Conservation (phyloP, 2,797 vertebrate species). For the Phaenicophaeus curvirostris region DNA sequence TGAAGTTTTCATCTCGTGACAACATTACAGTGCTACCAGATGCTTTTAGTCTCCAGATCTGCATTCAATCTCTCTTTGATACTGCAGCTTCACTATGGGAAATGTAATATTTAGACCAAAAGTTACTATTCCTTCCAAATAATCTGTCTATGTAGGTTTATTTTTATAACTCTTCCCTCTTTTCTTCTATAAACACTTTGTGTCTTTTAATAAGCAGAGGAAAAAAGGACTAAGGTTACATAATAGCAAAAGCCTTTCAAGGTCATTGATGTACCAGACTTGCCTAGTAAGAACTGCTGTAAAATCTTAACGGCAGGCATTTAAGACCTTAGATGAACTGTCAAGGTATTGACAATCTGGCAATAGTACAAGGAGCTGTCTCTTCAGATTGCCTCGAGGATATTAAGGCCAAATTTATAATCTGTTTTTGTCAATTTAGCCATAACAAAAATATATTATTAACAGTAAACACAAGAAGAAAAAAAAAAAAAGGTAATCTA, state of each 20-base stretch:
- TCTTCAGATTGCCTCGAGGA: background rate
- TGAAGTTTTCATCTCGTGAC: background rate
- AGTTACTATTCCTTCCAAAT: slow-evolving; percentile 26
- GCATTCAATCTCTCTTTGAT: background rate
- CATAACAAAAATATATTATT: background rate
- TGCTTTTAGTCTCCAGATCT: slow-evolving; percentile 10
- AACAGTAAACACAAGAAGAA: background rate
- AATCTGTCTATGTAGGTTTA: background rate
- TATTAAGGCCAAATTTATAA: background rate
- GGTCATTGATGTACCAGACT: background rate
- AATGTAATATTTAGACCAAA: background rate
- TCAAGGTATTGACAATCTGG: background rate
- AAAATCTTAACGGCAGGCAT: background rate
- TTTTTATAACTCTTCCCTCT: background rate
- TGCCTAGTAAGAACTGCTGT: background rate
- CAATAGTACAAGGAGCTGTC: background rate
- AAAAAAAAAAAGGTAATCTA: background rate
- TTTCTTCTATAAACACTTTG: background rate
- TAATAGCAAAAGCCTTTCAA: background rate
- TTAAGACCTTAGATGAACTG: background rate
- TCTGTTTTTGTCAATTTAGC: background rate
- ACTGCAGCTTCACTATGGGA: background rate
- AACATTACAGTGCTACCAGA: background rate
- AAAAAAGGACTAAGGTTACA: background rate
- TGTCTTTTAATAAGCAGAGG: background rate